Percentiles rank a stretch among this genome's conserved stretches.
Conservation (phyloP, 2,113 vertebrate genomes). For the Regulus satrapa region DNA sequence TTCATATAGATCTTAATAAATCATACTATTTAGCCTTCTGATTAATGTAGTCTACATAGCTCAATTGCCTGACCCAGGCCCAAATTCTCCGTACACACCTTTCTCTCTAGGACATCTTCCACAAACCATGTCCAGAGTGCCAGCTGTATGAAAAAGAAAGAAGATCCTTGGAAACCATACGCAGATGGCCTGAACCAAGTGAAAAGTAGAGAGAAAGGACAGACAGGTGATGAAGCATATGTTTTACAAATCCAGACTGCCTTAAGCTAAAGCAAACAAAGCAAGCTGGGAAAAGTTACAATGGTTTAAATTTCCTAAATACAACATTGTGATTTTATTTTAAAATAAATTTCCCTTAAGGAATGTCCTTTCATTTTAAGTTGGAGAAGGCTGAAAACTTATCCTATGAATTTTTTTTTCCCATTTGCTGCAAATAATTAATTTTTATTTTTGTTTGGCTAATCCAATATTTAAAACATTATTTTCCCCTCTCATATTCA, state of each 20-base stretch:
- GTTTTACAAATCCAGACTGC: neutral
- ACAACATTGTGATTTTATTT: neutral
- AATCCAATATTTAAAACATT: neutral
- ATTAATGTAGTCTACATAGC: no score
- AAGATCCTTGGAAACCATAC: neutral
- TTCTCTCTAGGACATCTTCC: neutral
- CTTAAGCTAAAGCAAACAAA: conserved; percentile 4
- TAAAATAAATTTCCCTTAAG: neutral
- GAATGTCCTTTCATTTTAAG: neutral
- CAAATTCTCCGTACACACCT: no score
- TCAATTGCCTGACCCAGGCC: no score
- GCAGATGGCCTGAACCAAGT: neutral
- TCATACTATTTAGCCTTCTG: no score
- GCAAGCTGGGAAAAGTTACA: neutral
- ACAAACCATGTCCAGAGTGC: neutral
- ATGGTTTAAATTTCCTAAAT: neutral
- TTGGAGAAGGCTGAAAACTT: neutral
- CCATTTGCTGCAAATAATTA: neutral
- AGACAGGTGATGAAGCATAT: neutral
- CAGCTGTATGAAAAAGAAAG: neutral
- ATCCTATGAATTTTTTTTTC: neutral
- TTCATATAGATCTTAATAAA: no score
- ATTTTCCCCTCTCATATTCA: neutral
- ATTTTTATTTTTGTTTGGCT: neutral
- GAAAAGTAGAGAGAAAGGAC: neutral